These are phyloP conservation scores for Poeciliopsis turneri DNA, from an alignment of 2,797 vertebrate species.

Conservation along the genomic window DNA sequence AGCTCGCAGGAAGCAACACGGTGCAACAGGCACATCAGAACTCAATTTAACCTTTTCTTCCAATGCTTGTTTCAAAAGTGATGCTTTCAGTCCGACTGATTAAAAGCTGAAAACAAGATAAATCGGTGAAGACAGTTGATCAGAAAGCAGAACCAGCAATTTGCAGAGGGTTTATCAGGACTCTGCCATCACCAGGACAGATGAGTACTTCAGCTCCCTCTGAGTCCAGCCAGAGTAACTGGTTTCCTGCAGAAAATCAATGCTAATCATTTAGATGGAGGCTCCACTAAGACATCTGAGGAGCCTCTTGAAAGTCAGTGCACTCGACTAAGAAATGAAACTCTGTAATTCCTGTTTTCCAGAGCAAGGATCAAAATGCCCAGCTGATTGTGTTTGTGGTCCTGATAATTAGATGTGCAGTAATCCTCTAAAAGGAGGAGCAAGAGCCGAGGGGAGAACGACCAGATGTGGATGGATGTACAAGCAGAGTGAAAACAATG, in stretches of 20 bases:
- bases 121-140: neutral
- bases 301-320: neutral
- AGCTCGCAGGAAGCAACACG: neutral
- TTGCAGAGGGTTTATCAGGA: neutral
- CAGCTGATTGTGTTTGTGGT: neutral
- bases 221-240: neutral
- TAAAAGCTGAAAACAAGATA: neutral
- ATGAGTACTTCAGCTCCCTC: neutral
- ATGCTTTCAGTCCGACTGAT: neutral
- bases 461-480: neutral
- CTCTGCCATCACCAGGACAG: conserved; percentile 10
- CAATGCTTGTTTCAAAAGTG: neutral
- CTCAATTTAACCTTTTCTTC: neutral
- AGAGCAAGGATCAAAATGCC: neutral
- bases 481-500: neutral
- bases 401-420: conserved; percentile 1
- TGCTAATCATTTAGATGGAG: conserved; percentile 17
- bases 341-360: conserved; percentile 4
- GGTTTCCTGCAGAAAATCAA: conserved; percentile 24
- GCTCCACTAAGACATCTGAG: neutral
- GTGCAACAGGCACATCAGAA: neutral
- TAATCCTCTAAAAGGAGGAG: neutral
- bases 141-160: neutral
- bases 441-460: neutral
- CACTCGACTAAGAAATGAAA: neutral